Base-by-base conservation (phyloP, 2,113 vertebrate genomes). In the Circaetus cinerascens region DNA sequence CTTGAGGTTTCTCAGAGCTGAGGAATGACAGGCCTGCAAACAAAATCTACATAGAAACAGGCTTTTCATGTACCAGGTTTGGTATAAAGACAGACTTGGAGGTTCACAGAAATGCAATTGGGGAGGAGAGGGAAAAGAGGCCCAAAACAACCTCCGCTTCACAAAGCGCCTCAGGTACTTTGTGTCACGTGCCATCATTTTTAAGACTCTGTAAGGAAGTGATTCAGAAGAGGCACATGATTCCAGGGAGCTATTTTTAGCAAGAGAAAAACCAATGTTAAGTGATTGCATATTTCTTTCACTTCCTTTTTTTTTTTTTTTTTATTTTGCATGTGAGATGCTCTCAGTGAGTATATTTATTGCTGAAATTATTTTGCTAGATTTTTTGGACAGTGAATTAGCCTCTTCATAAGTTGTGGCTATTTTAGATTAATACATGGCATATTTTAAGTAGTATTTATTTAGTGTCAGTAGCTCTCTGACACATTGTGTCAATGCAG, bases 181-280 rank as follows among this genome's bases (percentile, higher is more conserved):
- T n/a, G 13, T 53, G 57, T 34, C 43, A 3, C 3, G 11, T 71
- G 66, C 68, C 53, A 7, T 48, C 12, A 21, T 36, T 55, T 62
- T 41, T 45, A 36, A 69, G 48, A 7, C 27, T 79, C n/a, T 55
- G 0, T 57, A 30, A 53, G n/a, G 83, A 95, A 87, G 34, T 1
- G 0, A 25, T 87, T 79, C 53, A 79, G 59, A 93, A 59, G 51
- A 93, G 41, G 45, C 57, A 73, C 25, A 15, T 85, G 91, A 75
- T 81, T 90, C 38, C 53, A 50, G 71, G 34, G n/a, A 72, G 32
- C 26, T 95, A 66, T 85, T 89, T 76, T 88, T 90, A 90, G 86
- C 64, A 56, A 60, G 60, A 84, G 43, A 48, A 84, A 94, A 62
- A 6, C 0, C 46, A 30, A 2, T 48, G 4, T 25, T 41, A 32